These are phyloP conservation scores for Colostygia pectinataria DNA, from an alignment of 2,888 invertebrate genomes.

Conservation along the genomic window DNA sequence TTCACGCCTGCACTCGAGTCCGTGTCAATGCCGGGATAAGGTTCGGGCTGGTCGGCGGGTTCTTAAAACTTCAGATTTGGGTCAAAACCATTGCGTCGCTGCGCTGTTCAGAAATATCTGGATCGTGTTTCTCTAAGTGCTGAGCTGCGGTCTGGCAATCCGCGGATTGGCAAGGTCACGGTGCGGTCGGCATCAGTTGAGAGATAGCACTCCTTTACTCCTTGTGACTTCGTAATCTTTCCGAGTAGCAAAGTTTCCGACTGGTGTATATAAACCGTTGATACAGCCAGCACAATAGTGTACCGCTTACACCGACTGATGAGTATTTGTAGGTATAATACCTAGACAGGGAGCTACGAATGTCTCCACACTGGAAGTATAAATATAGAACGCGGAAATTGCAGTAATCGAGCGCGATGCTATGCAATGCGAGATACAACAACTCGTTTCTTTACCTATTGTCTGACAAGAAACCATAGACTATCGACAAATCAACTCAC, in stretches of 20 bases:
- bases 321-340: too few relatives aligned
- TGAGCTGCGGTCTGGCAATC: too few relatives aligned
- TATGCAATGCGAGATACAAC: neutral
- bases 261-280: neutral
- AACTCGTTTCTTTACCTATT: neutral
- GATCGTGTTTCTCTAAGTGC: neutral
- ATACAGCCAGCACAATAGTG: neutral
- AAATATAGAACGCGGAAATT: slow-evolving; percentile 17
- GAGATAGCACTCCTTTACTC: too few relatives aligned
- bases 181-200: neutral
- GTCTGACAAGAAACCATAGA: too few relatives aligned
- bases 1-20: too few relatives aligned
- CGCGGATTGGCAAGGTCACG: neutral
- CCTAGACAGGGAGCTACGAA: neutral
- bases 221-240: neutral
- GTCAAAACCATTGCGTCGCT: neutral
- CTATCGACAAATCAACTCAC: too few relatives aligned
- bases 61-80: too few relatives aligned
- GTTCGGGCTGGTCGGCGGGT: too few relatives aligned
- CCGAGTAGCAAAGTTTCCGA: slow-evolving; percentile 1
- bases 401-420: slow-evolving; percentile 8
- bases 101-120: neutral
- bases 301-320: too few relatives aligned
- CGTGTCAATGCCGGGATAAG: too few relatives aligned
- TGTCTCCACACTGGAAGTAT: slow-evolving; percentile 3